Conservation (phyloP, 1,140 invertebrate genomes). For the Brachionus calyciflorus region DNA sequence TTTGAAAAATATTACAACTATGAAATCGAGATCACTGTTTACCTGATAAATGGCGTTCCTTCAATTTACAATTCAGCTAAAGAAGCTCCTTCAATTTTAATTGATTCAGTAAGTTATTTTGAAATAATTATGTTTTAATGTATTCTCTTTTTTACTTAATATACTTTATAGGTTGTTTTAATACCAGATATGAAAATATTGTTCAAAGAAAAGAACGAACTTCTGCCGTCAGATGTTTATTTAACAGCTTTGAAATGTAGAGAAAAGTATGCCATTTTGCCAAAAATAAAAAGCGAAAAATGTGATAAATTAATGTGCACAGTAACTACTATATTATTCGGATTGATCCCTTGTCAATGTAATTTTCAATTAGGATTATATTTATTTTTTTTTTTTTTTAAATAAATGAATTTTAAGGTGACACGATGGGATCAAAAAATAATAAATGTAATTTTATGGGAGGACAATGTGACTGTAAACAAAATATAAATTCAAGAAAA, state of each 20-base stretch:
- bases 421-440: conserved; percentile 85
- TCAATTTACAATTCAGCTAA: background rate
- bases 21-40: conserved; percentile 25
- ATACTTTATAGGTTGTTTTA: no score
- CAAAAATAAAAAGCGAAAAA: background rate
- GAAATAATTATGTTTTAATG: background rate
- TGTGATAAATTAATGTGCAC: background rate
- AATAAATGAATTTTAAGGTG: no score
- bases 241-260: background rate
- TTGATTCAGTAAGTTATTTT: background rate
- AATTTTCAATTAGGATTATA: background rate
- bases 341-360: conserved; percentile 31
- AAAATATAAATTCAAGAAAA: conserved; percentile 83
- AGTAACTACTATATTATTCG: background rate
- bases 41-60: background rate
- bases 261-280: background rate
- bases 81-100: background rate
- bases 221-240: background rate
- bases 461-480: conserved; percentile 84
- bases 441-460: conserved; percentile 80
- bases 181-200: no score
- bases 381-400: no score
- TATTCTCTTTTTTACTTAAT: no score
- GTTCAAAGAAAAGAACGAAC: no score
- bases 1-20: conserved; percentile 18